Percentiles rank a stretch among this genome's conserved stretches.
These are phyloP conservation scores for Epinotia bilunana DNA, from an alignment of 2,888 invertebrate species.

Conservation along the genomic window DNA sequence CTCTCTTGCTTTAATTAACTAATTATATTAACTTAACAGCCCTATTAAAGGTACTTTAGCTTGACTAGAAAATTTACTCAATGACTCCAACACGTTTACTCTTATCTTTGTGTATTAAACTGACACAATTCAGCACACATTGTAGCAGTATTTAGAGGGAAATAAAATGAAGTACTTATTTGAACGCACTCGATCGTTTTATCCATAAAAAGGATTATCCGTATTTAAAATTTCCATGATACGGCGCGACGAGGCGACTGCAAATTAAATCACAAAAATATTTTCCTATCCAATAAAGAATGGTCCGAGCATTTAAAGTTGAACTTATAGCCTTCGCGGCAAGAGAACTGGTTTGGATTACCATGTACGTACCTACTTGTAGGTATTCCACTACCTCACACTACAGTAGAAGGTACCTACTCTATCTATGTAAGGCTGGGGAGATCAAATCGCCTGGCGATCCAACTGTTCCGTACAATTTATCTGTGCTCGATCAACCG, in stretches of 20 bases:
- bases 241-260: slow-evolving; percentile 59
- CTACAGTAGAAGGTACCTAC: slow-evolving; percentile 31
- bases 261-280: slow-evolving; percentile 78
- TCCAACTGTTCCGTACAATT: slow-evolving; percentile 63
- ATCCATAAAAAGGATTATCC: slow-evolving; percentile 42
- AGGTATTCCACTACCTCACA: slow-evolving; percentile 51
- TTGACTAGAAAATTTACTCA: slow-evolving; percentile 11
- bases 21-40: slow-evolving; percentile 33
- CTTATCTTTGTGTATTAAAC: slow-evolving; percentile 1
- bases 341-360: slow-evolving; percentile 67
- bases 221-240: slow-evolving; percentile 64
- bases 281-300: slow-evolving; percentile 70
- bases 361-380: slow-evolving; percentile 50
- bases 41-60: background rate
- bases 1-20: slow-evolving; percentile 39
- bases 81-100: background rate
- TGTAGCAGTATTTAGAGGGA: slow-evolving; percentile 54
- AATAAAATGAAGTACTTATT: slow-evolving; percentile 52
- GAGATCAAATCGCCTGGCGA: slow-evolving; percentile 46
- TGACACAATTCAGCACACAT: slow-evolving; percentile 19
- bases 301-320: slow-evolving; percentile 49
- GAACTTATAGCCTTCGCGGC: slow-evolving; percentile 52
- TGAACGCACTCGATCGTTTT: slow-evolving; percentile 25
- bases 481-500: slow-evolving; percentile 66
- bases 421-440: slow-evolving; percentile 37